Evolutionary conservation across 2,113 vertebrate genomes (phyloP), one percentile per base, ranked within the genome.

Genomic region (Tetraodon nigroviridis): DNA sequence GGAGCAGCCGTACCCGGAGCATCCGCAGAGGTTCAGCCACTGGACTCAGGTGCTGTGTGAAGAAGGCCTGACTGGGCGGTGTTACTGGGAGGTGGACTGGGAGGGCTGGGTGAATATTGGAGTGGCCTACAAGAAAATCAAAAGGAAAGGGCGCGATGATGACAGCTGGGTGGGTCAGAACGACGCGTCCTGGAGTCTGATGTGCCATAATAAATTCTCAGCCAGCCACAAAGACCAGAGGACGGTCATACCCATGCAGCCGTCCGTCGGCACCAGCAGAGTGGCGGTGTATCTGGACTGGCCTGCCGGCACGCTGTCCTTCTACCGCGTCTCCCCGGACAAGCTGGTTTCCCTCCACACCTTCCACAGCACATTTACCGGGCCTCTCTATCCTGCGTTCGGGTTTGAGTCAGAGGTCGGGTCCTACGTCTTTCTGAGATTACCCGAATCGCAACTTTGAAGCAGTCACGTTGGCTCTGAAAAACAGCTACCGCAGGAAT

Each of bases 21-120:
- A 57, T 44, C 19, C 75, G n/a, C 59, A 71, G 2, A 61, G 75
- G 15, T 80, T 80, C 55, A 45, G 67, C 14, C 50, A 68, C 54
- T 68, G 75, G 69, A 71, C 73, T 48, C 81, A 83, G 78, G 1
- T 80, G 19, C n/a, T 83, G 55, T 73, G 71, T 21, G 13, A 21
- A 5, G 19, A 68, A 1, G 29, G 51, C 4, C 42, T 80, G 40
- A 58, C 24, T 15, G 69, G 73, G 0, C 63, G 60, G 17, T 46
- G 62, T 29, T 83, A 80, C 64, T 83, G 71, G 75, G 81, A 83
- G 75, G 75, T 78, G 0, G 0, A 73, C 55, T 69, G 63, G 51
- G 1, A 6, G 10, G 81, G 81, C 0, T 21, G 62, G 0, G 55
- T 83, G 21, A 51, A 68, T 2, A 40, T 83, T 18, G 75, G 51